Evolutionary conservation across 2,113 vertebrate species (phyloP).

Genomic region (Alethe diademata): DNA sequence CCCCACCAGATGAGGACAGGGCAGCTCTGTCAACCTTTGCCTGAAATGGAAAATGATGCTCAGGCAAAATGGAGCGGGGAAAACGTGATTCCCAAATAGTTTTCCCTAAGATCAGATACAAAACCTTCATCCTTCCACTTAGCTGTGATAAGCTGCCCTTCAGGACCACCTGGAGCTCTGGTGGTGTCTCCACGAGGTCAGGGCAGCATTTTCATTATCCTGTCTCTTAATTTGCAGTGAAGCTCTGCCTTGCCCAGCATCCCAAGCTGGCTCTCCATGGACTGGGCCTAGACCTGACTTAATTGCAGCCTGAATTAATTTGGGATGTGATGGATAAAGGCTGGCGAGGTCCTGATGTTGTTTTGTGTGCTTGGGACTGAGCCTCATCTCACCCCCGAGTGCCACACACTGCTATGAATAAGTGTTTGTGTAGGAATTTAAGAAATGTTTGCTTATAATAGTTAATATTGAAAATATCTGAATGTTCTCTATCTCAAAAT

Average conservation of each 20-base stretch:
- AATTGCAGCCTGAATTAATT: not conserved
- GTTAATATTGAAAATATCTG: constrained; percentile 51
- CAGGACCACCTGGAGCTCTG: not conserved
- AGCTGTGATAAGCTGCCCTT: not conserved
- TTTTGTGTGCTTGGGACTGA: not conserved
- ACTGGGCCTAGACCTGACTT: not conserved
- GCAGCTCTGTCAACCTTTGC: not conserved
- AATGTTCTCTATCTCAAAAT: not conserved
- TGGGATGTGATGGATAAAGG: not conserved
- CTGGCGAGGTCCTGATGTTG: not conserved
- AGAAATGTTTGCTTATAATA: constrained; percentile 43
- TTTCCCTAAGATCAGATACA: not conserved
- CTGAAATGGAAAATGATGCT: not conserved
- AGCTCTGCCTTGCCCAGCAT: not conserved
- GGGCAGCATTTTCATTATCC: not conserved
- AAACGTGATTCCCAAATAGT: not conserved
- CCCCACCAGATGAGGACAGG: not conserved
- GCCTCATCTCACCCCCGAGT: not conserved
- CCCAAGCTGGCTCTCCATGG: not conserved
- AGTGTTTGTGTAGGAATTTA: constrained; percentile 21
- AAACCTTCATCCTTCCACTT: not conserved
- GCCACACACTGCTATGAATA: constrained; percentile 7
- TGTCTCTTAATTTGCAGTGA: not conserved
- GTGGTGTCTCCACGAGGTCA: not conserved
- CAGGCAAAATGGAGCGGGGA: not conserved